These are phyloP conservation scores for Tenthredo distinguenda DNA, from an alignment of 2,888 invertebrate species.

Conservation along the genomic window DNA sequence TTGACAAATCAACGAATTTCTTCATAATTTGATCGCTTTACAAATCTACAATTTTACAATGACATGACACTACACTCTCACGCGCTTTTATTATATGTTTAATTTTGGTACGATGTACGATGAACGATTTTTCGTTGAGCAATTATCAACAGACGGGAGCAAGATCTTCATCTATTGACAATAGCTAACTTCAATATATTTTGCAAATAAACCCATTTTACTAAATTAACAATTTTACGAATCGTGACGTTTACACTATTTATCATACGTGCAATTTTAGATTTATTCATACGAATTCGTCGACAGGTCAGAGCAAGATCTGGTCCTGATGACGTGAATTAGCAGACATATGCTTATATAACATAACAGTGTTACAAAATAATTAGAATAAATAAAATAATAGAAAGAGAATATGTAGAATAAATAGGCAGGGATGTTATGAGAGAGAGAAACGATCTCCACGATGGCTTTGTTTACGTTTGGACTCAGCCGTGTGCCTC, in stretches of 20 bases:
- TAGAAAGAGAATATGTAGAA: background rate
- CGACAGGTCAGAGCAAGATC: background rate
- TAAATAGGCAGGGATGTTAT: background rate
- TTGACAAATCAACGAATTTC: no score
- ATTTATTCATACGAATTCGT: background rate
- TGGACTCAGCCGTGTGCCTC: background rate
- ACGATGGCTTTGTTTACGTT: constrained; percentile 21
- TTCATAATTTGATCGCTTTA: no score
- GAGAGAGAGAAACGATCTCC: constrained; percentile 11
- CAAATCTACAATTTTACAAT: no score
- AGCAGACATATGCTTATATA: background rate
- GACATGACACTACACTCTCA: no score
- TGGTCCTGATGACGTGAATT: background rate
- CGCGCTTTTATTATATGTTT: no score
- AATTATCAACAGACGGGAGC: background rate
- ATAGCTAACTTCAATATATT: background rate
- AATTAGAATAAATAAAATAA: background rate
- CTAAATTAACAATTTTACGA: background rate
- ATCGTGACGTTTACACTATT: background rate
- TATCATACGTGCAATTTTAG: background rate
- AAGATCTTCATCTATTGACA: constrained; percentile 41
- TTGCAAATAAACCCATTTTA: background rate
- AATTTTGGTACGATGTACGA: background rate
- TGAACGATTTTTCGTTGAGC: background rate
- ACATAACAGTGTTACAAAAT: background rate